These are phyloP conservation scores for Phymastichus coffea DNA, from an alignment of 1,140 invertebrate genomes.

Conservation along the genomic window DNA sequence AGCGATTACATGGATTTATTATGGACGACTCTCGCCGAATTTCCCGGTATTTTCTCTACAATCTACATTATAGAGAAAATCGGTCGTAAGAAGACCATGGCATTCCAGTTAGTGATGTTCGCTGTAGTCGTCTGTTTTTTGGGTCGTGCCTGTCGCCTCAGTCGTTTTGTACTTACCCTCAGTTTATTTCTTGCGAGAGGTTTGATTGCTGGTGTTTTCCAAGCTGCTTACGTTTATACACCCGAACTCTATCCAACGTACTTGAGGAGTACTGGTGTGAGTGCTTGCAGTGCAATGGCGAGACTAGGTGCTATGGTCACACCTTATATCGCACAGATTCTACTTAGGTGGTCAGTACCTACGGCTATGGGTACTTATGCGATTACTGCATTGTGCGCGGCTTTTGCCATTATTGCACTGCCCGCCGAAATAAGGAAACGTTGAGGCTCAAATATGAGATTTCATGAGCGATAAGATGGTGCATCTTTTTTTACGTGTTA, in stretches of 20 bases:
- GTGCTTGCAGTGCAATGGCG: constrained; percentile 87
- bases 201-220: constrained; percentile 91
- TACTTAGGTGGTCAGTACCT: constrained; percentile 69
- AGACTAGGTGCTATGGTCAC: constrained; percentile 89
- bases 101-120: constrained; percentile 87
- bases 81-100: constrained; percentile 92
- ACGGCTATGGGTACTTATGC: constrained; percentile 75
- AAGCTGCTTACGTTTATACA: constrained; percentile 94
- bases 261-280: constrained; percentile 82
- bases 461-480: too few relatives aligned
- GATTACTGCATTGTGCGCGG: constrained; percentile 70
- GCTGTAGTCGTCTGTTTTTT: constrained; percentile 79
- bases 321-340: constrained; percentile 89
- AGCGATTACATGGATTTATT: constrained; percentile 90
- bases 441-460: background rate
- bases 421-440: constrained; percentile 77
- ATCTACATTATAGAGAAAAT: constrained; percentile 88
- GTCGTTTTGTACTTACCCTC: constrained; percentile 76
- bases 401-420: constrained; percentile 71
- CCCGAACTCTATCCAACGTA: constrained; percentile 94
- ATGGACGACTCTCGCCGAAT: constrained; percentile 94
- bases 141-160: constrained; percentile 58
- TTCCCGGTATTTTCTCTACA: constrained; percentile 91
- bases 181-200: constrained; percentile 88
- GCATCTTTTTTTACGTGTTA: too few relatives aligned